Percentiles rank a stretch among this genome's conserved stretches.
These are phyloP conservation scores for Bothrops jararaca DNA, from an alignment of 2,113 vertebrate genomes.

Conservation along the genomic window DNA sequence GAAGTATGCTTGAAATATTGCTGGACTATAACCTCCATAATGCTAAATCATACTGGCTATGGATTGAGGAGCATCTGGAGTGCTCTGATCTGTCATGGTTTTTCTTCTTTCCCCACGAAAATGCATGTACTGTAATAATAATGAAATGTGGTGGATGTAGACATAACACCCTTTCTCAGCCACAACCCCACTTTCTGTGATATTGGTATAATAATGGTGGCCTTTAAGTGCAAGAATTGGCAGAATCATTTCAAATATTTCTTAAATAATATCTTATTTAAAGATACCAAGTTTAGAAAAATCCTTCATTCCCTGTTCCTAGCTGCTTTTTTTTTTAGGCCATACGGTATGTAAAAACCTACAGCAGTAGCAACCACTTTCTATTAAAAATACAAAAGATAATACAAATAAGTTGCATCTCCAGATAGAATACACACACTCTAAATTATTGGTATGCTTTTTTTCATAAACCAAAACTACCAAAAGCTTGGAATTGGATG, in stretches of 20 bases:
- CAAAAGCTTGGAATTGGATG: background rate
- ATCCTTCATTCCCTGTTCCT: background rate
- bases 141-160: background rate
- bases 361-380: background rate
- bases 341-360: background rate
- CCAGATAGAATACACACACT: background rate
- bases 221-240: background rate
- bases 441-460: background rate
- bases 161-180: background rate
- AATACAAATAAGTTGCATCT: background rate
- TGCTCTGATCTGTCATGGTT: background rate
- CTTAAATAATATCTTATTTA: background rate
- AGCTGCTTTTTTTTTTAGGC: background rate
- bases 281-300: background rate
- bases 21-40: background rate
- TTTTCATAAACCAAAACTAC: background rate
- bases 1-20: background rate
- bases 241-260: background rate
- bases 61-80: background rate
- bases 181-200: background rate
- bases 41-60: background rate
- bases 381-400: background rate
- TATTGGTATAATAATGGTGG: background rate
- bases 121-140: background rate
- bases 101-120: background rate